phyloP scores from a whole-genome alignment of 2,113 vertebrate genomes.

The Tapirus terrestris region DNA sequence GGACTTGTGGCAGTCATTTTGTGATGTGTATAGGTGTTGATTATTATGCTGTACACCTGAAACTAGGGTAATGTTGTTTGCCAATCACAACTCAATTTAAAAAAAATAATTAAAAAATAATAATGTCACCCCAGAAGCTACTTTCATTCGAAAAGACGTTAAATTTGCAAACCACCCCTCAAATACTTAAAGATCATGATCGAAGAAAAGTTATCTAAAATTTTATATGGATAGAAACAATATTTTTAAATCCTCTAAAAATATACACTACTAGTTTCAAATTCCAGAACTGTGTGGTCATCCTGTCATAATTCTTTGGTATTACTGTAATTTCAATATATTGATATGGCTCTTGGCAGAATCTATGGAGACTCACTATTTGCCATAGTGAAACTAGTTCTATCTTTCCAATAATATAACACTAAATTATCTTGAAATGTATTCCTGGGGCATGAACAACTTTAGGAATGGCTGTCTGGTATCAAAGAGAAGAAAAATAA shows the following conservation, averaged over 20 bases:
- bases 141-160: slow-evolving; percentile 36
- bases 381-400: not conserved
- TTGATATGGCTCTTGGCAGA: not conserved
- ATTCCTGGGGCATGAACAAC: not conserved
- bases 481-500: not conserved
- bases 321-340: not conserved
- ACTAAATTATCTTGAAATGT: slow-evolving; percentile 27
- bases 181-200: slow-evolving; percentile 6
- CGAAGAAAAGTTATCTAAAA: not conserved
- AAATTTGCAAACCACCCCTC: slow-evolving; percentile 27
- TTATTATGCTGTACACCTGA: not conserved
- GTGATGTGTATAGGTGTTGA: not conserved
- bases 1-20: not conserved
- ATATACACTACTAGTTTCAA: not conserved
- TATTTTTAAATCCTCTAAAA: slow-evolving; percentile 32
- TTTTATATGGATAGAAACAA: not conserved
- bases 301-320: slow-evolving; percentile 8
- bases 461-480: not conserved
- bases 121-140: not conserved
- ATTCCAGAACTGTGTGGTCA: not conserved
- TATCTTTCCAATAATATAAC: slow-evolving; percentile 48
- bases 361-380: not conserved
- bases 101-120: not conserved
- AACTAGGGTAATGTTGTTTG: not conserved
- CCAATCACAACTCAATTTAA: not conserved